Percentiles rank a stretch among this genome's conserved stretches.
Evolutionary conservation across 2,797 vertebrate genomes (phyloP).

Genomic region (Epinephelus coioides): DNA sequence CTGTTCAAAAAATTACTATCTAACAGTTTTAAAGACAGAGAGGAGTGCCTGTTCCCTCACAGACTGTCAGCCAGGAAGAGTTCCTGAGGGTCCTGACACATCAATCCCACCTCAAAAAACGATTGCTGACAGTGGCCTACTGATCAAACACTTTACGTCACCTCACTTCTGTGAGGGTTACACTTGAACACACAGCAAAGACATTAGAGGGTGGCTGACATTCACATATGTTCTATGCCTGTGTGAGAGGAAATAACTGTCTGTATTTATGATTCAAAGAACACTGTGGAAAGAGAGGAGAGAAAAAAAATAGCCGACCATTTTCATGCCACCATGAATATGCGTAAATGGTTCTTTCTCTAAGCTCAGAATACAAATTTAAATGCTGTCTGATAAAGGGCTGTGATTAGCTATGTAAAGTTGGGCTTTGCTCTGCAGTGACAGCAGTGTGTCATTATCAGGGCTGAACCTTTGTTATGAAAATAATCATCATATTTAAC

Average conservation of each 20-base stretch:
- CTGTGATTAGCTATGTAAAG: too few relatives aligned
- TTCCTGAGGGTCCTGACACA: constrained; percentile 16
- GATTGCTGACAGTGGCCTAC: background rate
- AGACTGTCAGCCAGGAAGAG: constrained; percentile 8
- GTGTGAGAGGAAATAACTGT: background rate
- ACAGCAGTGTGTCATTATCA: too few relatives aligned
- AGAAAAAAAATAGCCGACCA: too few relatives aligned
- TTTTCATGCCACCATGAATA: background rate
- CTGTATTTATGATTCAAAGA: background rate
- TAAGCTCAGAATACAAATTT: background rate
- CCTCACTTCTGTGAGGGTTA: background rate
- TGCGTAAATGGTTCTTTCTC: background rate
- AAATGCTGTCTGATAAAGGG: background rate
- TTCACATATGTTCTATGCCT: background rate
- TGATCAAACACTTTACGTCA: constrained; percentile 13
- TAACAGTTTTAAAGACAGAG: background rate
- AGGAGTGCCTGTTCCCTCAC: background rate
- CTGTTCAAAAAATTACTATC: background rate
- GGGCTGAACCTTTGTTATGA: too few relatives aligned
- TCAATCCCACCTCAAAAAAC: constrained; percentile 23
- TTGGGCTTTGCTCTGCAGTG: background rate
- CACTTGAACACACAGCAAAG: background rate
- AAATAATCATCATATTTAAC: too few relatives aligned
- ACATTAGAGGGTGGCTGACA: constrained; percentile 1
- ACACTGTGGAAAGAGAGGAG: background rate